Conservation (phyloP, 2,113 vertebrate genomes). For the Grallaria varia region DNA sequence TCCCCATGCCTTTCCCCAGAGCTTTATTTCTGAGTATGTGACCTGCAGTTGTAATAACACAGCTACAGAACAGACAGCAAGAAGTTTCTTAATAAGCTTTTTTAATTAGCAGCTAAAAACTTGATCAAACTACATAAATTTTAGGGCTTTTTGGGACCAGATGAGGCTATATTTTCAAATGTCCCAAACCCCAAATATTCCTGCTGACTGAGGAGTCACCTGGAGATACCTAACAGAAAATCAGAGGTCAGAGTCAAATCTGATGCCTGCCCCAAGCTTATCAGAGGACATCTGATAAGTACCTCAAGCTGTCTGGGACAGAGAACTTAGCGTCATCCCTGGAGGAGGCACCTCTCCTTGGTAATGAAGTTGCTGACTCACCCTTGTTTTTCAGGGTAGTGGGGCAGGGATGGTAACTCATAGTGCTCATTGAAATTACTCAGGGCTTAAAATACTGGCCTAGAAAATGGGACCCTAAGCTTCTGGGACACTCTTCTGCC, state of each 20-base stretch:
- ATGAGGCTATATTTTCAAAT: background rate
- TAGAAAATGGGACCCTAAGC: background rate
- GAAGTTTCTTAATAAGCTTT: background rate
- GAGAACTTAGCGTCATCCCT: fast-evolving
- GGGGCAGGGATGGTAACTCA: background rate
- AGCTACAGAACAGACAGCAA: background rate
- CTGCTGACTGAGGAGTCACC: background rate
- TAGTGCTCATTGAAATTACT: background rate
- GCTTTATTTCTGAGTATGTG: background rate
- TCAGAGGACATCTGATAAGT: background rate
- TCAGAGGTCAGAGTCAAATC: background rate
- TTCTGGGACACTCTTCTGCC: background rate
- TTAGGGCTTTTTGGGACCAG: background rate
- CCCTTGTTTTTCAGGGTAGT: background rate
- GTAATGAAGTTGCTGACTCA: background rate
- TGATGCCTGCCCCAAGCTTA: background rate
- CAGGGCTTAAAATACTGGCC: background rate
- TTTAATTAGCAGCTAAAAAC: background rate
- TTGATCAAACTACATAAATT: background rate
- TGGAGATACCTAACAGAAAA: background rate
- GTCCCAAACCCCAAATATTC: background rate
- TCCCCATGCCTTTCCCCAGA: background rate
- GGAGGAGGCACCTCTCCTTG: background rate
- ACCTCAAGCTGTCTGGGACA: background rate
- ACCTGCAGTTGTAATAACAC: background rate